Percentiles rank a stretch among this genome's conserved stretches.
Conservation (phyloP, 2,888 invertebrate genomes). For the Amblyteles armatorius region DNA sequence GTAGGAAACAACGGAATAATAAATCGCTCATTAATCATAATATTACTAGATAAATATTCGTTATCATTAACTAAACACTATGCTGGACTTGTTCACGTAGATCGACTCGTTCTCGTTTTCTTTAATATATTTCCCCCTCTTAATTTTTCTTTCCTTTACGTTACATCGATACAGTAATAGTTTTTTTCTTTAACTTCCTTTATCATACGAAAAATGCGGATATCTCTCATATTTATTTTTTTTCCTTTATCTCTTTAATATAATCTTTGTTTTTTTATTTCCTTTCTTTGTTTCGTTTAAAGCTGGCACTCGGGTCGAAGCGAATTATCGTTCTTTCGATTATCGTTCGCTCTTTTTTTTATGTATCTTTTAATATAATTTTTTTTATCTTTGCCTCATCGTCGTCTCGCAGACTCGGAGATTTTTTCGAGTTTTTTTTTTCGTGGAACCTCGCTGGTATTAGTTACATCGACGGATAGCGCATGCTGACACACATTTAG, state of each 20-base stretch:
- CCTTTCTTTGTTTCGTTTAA: constrained; percentile 64
- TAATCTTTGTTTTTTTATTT: constrained; percentile 52
- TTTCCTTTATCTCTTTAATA: constrained; percentile 28
- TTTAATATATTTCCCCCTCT: constrained; percentile 22
- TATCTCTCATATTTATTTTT: constrained; percentile 30
- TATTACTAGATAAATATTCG: constrained; percentile 76
- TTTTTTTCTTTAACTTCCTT: constrained; percentile 39
- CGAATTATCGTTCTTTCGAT: constrained; percentile 31
- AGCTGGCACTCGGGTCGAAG: constrained; percentile 62
- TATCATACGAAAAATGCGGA: constrained; percentile 54
- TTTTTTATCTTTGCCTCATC: constrained; percentile 4
- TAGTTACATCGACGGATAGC: constrained; percentile 66
- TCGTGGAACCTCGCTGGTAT: constrained; percentile 57
- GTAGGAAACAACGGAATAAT: constrained; percentile 80
- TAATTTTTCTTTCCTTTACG: constrained; percentile 20
- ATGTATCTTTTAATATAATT: background rate
- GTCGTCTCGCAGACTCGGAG: constrained; percentile 46
- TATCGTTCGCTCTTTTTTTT: constrained; percentile 6
- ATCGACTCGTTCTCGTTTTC: constrained; percentile 18
- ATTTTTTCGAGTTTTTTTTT: constrained; percentile 16
- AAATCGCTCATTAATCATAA: constrained; percentile 70
- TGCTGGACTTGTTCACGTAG: constrained; percentile 55
- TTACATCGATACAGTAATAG: constrained; percentile 60
- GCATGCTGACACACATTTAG: constrained; percentile 60
- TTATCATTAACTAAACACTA: constrained; percentile 67